Base-by-base conservation (phyloP, 2,797 vertebrate genomes). In the Pseudochirops cupreus region DNA sequence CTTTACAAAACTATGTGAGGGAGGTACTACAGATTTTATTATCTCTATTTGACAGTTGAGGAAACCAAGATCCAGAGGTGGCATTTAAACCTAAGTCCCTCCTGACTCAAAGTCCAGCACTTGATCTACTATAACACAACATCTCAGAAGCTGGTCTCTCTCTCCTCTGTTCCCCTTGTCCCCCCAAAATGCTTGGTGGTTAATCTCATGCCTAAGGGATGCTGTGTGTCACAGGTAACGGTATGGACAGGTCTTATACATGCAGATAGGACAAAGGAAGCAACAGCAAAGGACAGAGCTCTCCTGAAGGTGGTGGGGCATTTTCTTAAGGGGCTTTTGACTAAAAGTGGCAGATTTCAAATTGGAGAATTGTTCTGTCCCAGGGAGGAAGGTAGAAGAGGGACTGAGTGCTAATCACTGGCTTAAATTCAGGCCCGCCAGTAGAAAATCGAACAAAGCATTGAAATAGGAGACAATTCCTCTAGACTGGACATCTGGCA, bases 401-500 rank as follows among this genome's bases (percentile, higher is more conserved):
- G n/a, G 87, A 24, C 33, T 33, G 33, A 62, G 5, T 46, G 2
- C 57, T 56, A 90, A 56, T 56, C 46, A 55, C 55, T 21, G n/a
- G n/a, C 58, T 96, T 82, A 91, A 56, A 39, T 92, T 97, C 94
- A 74, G 56, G 92, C 55, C 95, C 92, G 62, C 91, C 59, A 33
- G 92, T 46, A 94, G 91, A 94, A 97, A 97, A 94, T 94, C 57
- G 62, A 59, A 56, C 95, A 92, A 94, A 91, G 7, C 39, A 55
- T 89, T 96, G 96, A 96, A 98, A 97, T 46, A 93, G 91, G 91
- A 98, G 96, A 93, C 59, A 7, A 5, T 90, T 91, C 50, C 55
- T 53, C 94, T 92, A 96, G 56, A 93, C 67, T 92, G 95, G 56
- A 92, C 89, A 10, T 58, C 90, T 93, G 87, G n/a, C 67, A 96